Evolutionary conservation across 2,797 vertebrate genomes (phyloP), one percentile per base, ranked within the genome.

Genomic region (Micrastur ruficollis): DNA sequence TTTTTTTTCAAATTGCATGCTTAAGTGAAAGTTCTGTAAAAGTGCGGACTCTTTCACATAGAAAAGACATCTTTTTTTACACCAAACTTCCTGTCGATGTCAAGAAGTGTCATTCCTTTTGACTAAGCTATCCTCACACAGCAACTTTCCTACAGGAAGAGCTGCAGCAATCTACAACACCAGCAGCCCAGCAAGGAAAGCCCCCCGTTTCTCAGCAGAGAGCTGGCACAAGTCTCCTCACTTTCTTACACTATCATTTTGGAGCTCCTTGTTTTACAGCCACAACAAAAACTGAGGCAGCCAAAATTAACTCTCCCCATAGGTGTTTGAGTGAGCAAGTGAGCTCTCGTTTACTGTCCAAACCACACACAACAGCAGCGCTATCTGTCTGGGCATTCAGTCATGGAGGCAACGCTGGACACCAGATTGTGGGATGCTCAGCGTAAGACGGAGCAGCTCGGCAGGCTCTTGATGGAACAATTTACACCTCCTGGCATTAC

Each of bases 321-420:
- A 62, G n/a, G 31, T 31, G 53, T 65, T 0, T 36, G 68, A 17
- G 62, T 4, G 31, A 80, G 61, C 46, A 47, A 55, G 23, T 2
- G 6, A 81, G 56, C 42, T 70, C 68, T 49, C 23, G 10, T 29
- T 59, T 27, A 21, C 52, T 8, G 2, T 8, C n/a, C 52, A 18
- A 31, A 17, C 27, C 11, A n/a, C 46, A 44, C 31, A 12, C 20
- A 29, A 29, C 7, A 7, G 67, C 73, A 29, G 52, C 4, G 1
- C 22, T 18, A 7, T 6, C 17, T 9, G 36, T 25, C 62, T 14
- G 23, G 74, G 40, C 34, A 40, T 18, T 5, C 4, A 5, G 25
- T 14, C 18, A 6, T 0, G 2, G 40, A 17, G 27, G 4, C 21
- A n/a, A 16, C 1, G 1, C 58, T 6, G 26, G 36, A 25, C 50